Base-by-base conservation (phyloP, 2,888 invertebrate genomes). In the Rhorus exstirpatorius region DNA sequence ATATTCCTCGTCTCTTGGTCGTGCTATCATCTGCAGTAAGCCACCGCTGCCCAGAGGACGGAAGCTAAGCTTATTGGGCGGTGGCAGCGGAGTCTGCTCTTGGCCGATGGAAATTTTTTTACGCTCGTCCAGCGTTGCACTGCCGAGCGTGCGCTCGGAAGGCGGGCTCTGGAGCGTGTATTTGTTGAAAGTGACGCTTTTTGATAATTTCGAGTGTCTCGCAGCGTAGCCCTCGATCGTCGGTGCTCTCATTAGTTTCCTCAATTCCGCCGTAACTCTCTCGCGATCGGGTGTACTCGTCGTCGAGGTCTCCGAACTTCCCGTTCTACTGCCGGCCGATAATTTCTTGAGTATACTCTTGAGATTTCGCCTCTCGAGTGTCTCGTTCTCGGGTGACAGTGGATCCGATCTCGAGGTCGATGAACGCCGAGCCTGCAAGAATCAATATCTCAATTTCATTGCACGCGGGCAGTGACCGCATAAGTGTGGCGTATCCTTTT, bases 221-320 rank as follows among this genome's bases (percentile, higher is more conserved):
- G 97, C 97, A 79, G 97, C 97, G 93, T 97, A 98, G 81, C 97
- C 97, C 94, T 97, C 97, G 87, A 97, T 94, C 80, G 97, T 97
- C 83, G 97, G 97, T 31, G 97, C 97, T 89, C 96, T 94, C 93
- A 97, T 95, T 82, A 97, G 93, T 90, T 95, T 96, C 87, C 94
- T 95, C 75, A 96, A 93, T 90, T 96, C 96, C 81, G 94, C 93
- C 3, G 93, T 95, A 85, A 93, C 93, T 12, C 88, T 88, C 75
- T 90, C 89, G 8, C 89, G 88, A 49, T 91, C 91, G 24, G 91
- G 89, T 35, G 89, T 89, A 76, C 90, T 92, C 58, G 92, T 89
- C 6, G 89, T 84, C 26, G 92, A 89, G 74, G 89, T 89, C 63
- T 93, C 92, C 6, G 92, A 92, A 76, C 92, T 92, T 24, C 87